phyloP scores from a whole-genome alignment of 2,113 vertebrate species.

The Lates calcarifer region DNA sequence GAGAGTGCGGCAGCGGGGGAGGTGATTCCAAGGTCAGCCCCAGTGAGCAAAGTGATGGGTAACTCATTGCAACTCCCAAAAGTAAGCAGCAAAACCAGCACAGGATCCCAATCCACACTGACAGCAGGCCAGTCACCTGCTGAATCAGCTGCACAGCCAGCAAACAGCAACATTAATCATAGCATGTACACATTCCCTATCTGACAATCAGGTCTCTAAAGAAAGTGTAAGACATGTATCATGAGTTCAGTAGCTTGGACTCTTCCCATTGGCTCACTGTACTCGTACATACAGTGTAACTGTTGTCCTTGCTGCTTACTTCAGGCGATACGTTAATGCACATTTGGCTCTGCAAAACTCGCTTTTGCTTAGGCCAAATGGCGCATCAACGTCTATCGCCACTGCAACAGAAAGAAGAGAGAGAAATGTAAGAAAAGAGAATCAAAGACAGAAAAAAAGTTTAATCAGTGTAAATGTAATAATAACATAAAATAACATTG shows the following conservation, averaged over 20 bases:
- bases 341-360: slow-evolving; percentile 99
- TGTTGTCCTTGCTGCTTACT: slow-evolving; percentile 99
- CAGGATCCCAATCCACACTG: slow-evolving; percentile 83
- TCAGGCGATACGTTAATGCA: slow-evolving; percentile 99
- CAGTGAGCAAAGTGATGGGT: slow-evolving; percentile 99
- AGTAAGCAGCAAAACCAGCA: slow-evolving; percentile 99
- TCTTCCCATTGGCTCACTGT: slow-evolving; percentile 56
- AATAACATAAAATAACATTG: slow-evolving; percentile 99
- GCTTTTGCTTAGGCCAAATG: slow-evolving; percentile 99
- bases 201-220: slow-evolving; percentile 20
- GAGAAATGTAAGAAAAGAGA: slow-evolving; percentile 84
- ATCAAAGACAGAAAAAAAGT: slow-evolving; percentile 88
- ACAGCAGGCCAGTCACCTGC: slow-evolving; percentile 71
- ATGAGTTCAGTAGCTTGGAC: slow-evolving; percentile 29
- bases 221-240: not conserved
- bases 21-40: slow-evolving; percentile 99
- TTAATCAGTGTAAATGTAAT: slow-evolving; percentile 99
- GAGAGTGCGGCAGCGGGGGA: slow-evolving; percentile 99
- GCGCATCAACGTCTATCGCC: slow-evolving; percentile 99
- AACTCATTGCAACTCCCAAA: slow-evolving; percentile 95
- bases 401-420: slow-evolving; percentile 89
- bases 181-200: slow-evolving; percentile 22
- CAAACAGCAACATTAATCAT: slow-evolving; percentile 43
- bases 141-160: slow-evolving; percentile 57
- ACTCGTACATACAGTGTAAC: slow-evolving; percentile 60